Conservation (phyloP, 2,888 invertebrate species). For the Nebria brevicollis region DNA sequence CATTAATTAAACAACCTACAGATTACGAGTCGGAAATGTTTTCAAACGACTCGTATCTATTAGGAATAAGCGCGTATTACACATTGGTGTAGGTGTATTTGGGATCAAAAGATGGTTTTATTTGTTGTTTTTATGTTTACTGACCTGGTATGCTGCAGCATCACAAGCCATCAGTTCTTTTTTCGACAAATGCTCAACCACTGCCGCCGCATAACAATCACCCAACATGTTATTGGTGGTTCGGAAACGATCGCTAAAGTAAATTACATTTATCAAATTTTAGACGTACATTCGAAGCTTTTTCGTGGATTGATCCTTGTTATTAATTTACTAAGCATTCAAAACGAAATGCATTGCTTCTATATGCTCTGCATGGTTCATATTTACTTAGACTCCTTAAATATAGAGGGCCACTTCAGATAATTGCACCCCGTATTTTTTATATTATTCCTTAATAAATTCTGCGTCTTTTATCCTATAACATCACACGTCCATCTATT, state of each 20-base stretch:
- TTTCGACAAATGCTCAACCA: constrained; percentile 84
- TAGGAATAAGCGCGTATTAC: not conserved
- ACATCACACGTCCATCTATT: no score
- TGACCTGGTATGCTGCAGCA: constrained; percentile 71
- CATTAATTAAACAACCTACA: not conserved
- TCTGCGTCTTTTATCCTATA: no score
- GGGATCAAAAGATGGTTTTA: not conserved
- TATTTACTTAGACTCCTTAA: no score
- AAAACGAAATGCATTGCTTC: no score
- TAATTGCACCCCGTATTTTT: no score
- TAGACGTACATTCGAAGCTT: no score
- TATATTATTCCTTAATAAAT: no score
- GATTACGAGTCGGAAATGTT: not conserved
- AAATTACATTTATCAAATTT: not conserved
- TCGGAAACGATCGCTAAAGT: constrained; percentile 80
- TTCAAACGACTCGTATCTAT: not conserved
- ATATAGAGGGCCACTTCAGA: no score
- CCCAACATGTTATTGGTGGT: constrained; percentile 91
- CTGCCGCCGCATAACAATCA: constrained; percentile 87
- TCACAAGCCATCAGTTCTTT: constrained; percentile 83
- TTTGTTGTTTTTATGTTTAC: not conserved
- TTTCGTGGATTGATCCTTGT: no score
- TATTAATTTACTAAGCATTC: no score
- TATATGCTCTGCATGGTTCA: no score
- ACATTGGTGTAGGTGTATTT: not conserved